Conservation (phyloP, 2,888 invertebrate genomes). For the Scaptomyza parva region DNA sequence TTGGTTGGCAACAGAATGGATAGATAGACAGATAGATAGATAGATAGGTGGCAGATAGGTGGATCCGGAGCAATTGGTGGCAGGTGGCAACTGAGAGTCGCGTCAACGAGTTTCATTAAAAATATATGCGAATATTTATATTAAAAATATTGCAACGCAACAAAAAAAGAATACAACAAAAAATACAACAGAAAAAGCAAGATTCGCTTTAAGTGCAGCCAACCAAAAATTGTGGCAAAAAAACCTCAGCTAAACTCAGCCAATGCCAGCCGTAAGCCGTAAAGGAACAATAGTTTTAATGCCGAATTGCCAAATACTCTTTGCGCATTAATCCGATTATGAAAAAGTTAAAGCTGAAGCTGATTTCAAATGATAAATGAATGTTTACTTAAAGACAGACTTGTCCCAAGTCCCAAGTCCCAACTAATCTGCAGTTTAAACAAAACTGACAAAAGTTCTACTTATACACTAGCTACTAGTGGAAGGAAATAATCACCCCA, state of each 20-base stretch:
- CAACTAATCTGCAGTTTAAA: not conserved
- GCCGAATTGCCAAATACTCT: not conserved
- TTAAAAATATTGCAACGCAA: slow-evolving; percentile 57
- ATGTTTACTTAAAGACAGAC: not conserved
- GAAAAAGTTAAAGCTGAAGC: not conserved
- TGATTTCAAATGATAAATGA: not conserved
- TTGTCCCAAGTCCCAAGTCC: no score
- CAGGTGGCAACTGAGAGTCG: slow-evolving; percentile 33
- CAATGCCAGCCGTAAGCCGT: not conserved
- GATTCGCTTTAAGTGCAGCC: slow-evolving; percentile 32
- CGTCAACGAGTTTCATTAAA: slow-evolving; percentile 69
- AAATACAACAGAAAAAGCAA: not conserved
- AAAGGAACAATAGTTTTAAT: no score
- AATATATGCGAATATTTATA: slow-evolving; percentile 71
- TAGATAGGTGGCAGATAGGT: slow-evolving; percentile 42
- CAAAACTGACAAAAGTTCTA: not conserved
- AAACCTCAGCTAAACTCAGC: no score
- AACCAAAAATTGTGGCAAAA: not conserved
- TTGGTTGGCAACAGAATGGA: not conserved
- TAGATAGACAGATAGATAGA: not conserved
- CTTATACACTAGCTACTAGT: no score
- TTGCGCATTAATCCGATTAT: not conserved
- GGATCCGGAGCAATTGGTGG: no score
- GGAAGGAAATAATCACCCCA: no score
- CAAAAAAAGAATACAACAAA: slow-evolving; percentile 23